Evolutionary conservation across 1,140 invertebrate species (phyloP), one percentile per base, ranked within the genome.

Genomic region (Ditylenchus dipsaci): DNA sequence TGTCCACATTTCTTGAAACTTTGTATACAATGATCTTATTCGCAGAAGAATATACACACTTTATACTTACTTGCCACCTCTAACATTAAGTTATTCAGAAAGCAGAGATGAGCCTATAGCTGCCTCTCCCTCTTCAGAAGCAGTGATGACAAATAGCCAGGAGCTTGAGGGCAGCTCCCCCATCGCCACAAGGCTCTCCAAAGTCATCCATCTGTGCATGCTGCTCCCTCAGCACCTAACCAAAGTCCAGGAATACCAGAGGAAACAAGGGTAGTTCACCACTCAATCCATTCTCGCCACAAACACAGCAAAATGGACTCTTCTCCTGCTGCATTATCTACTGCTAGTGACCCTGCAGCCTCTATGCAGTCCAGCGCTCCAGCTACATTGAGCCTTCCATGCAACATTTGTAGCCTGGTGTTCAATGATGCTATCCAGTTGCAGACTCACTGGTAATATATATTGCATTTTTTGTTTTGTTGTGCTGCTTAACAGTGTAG

Each of bases 191-290:
- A 43, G 30, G 42, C 60, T 0, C 56, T 45, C 7, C 65, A 33
- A 17, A 43, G 62, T n/a, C 64, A 66, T 26, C 58, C 59, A 19
- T 33, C 60, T 61, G 66, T 62, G 8, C 63, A 67, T 26, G 59
- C 69, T 1, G 71, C 71, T 3, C 61, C 72, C 47, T 42, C 72
- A 11, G 69, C 72, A 13, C 57, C 64, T 38, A 63, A 72, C 21
- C 72, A 74, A 56, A 74, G 72, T 49, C 74, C 74, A 0, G 74
- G 75, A 15, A 65, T 63, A 0, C 74, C 74, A 21, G 74, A 76
- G 68, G 69, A 76, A 29, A 65, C 74, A 21, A 7, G 3, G 49
- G 49, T 53, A 7, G 49, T 53, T 53, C 49, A 21, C 49, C 49
- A 53, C n/a, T n/a, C n/a, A 53, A 3, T 53, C n/a, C n/a, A 53